Conservation (phyloP, 2,888 invertebrate genomes). For the Patella pellucida region DNA sequence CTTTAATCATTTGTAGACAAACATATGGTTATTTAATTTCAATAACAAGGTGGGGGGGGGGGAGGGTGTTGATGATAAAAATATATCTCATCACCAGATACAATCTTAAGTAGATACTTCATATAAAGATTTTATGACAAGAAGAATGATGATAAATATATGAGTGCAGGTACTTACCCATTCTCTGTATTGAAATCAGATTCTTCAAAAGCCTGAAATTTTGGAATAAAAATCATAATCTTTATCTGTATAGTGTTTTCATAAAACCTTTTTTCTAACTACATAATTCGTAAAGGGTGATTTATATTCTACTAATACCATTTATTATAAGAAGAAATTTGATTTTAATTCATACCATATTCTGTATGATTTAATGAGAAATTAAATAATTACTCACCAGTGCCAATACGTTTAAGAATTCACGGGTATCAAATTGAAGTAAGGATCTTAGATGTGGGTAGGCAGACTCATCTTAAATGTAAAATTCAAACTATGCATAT, state of each 20-base stretch:
- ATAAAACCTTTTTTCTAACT: background rate
- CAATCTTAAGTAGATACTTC: no score
- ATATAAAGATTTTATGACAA: no score
- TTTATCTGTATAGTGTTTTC: background rate
- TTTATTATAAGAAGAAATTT: no score
- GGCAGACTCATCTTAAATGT: conserved; percentile 55
- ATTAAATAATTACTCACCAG: conserved; percentile 70
- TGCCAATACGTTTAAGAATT: conserved; percentile 87
- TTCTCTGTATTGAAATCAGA: conserved; percentile 81
- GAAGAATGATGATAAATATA: no score
- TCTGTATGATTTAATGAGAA: background rate
- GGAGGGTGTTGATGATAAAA: no score
- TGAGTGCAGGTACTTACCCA: conserved; percentile 52
- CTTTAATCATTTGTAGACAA: no score
- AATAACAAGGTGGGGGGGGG: no score
- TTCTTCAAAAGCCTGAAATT: conserved; percentile 82
- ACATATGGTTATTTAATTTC: no score
- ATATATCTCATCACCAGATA: no score
- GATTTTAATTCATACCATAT: no score
- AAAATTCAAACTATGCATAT: background rate
- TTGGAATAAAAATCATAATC: conserved; percentile 11
- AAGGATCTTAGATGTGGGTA: conserved; percentile 75
- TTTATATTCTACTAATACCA: background rate
- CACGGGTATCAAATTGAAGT: conserved; percentile 85
- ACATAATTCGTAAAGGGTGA: background rate